Base-by-base conservation (phyloP, 2,797 vertebrate species). In the Typhlichthys subterraneus region DNA sequence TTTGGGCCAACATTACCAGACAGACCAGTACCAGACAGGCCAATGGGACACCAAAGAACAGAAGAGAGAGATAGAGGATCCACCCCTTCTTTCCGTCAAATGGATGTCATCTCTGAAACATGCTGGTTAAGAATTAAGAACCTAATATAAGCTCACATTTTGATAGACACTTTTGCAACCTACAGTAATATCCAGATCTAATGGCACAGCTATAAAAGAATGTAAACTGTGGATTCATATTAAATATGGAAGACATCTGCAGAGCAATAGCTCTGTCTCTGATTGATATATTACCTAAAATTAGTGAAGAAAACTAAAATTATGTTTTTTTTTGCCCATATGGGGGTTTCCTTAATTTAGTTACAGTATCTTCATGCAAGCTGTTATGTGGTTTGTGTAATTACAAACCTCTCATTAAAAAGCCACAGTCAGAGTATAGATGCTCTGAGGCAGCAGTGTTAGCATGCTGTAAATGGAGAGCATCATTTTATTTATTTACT, bases 391-490 rank as follows among this genome's bases (percentile, higher is more conserved):
- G 38, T 57, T 4, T 10, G 3, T 62, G 50, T 52, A 14, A 47
- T 54, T 62, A 15, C 15, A 12, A 45, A 46, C 45, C 46, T 45
- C 42, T 12, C 17, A 46, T 54, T 47, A 23, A 19, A 14, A 15
- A 52, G 59, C 10, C 15, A 17, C 13, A 12, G 12, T 52, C 19
- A 9, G 1, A 15, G 23, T 9, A 15, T 13, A 48, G 12, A 13
- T 57, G 57, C 47, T 69, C 13, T 13, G 33, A 12, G 12, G 49
- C 61, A 76, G 62, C 65, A 58, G 67, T 62, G 59, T 52, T 64
- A 61, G 53, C n/a, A 11, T 42, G 38, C 38, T 42, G 38, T 42
- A 42, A 42, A 10, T 10, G 38, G 38, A 42, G 38, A 42, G 5
- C 38, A 12, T 17, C 10, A 45, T 8, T 14, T 45, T 4, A 15